A percentile compares a stretch with the other conserved stretches of the same genome.
Evolutionary conservation across 2,888 invertebrate species (phyloP).

Genomic region (Zygaena filipendulae): DNA sequence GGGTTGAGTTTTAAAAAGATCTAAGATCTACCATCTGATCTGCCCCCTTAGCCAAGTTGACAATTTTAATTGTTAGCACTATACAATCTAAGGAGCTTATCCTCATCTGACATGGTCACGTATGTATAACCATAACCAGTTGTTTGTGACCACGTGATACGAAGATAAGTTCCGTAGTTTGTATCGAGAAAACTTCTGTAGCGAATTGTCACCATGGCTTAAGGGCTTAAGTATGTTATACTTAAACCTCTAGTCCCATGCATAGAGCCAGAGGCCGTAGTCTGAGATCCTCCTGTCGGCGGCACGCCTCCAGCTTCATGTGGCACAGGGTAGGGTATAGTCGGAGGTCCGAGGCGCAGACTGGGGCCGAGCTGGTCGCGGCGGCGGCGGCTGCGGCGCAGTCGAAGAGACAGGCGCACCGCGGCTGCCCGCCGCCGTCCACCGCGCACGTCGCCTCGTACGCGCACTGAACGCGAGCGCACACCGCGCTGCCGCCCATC

Average conservation of each 20-base stretch:
- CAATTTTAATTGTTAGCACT: too few relatives aligned
- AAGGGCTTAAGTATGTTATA: too few relatives aligned
- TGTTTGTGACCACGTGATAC: too few relatives aligned
- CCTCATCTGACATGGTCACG: too few relatives aligned
- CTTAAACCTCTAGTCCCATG: conserved; percentile 76
- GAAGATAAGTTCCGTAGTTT: too few relatives aligned
- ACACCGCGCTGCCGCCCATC: conserved; percentile 78
- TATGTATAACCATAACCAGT: too few relatives aligned
- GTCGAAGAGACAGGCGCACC: conserved; percentile 83
- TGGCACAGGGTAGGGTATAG: conserved; percentile 85
- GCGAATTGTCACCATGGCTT: too few relatives aligned
- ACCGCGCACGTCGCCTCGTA: conserved; percentile 88
- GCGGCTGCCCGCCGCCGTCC: conserved; percentile 71
- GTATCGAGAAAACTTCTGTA: too few relatives aligned
- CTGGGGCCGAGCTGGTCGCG: conserved; percentile 68
- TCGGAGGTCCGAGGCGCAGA: conserved; percentile 85
- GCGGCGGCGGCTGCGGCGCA: conserved; percentile 71
- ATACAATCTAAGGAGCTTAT: too few relatives aligned
- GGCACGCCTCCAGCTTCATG: conserved; percentile 87
- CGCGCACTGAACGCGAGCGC: conserved; percentile 84
- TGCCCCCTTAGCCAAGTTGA: too few relatives aligned
- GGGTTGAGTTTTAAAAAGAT: too few relatives aligned
- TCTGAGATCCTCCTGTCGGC: conserved; percentile 81
- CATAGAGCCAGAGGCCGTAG: conserved; percentile 83
- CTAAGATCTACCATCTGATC: too few relatives aligned